Evolutionary conservation across 2,888 invertebrate genomes (phyloP), one percentile per base, ranked within the genome.

Genomic region (Baronia brevicornis): DNA sequence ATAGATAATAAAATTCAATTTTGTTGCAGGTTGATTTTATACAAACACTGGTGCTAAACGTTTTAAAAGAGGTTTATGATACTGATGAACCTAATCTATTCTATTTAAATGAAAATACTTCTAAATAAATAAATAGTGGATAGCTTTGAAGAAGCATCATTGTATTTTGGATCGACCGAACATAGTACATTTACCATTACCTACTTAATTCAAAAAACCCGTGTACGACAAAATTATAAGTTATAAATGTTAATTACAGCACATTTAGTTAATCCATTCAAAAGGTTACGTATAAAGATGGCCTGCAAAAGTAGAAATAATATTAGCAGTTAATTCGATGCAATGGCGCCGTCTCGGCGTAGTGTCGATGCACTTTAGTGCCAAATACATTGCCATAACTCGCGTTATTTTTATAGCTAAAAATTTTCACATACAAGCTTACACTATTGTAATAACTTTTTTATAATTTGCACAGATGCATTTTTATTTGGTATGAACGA

Each of bases 21-120:
- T 36, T 35, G 14, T 71, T 74, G 22, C 62, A 94, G 75, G 95
- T 96, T 15, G 91, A 94, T 34, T 72, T 79, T 24, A 95, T 96
- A 41, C 93, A 96, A 64, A 77, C 86, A 5, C 75, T 85, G 19
- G 91, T 93, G 3, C 50, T 93, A 26, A 67, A 86, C 31, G 75
- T 87, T 34, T 66, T 93, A 18, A 79, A 75, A 29, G 66, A 82
- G 34, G 64, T 71, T 17, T 88, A 85, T 50, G 60, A 71, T 12
- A 84, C 85, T 5, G 86, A 77, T 31, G 79, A 85, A 30, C 87
- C 88, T 0, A 54, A 70, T 22, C 57, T 86, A 24, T 54, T 84
- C 45, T 88, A 88, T 47, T 60, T 78, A 20, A 62, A 44, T 41
- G 70, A 56, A 5, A 63, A 66, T 46, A 64, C 54, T n/a, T 29